phyloP scores from a whole-genome alignment of 2,888 invertebrate genomes.

The Anarsia innoxiella region DNA sequence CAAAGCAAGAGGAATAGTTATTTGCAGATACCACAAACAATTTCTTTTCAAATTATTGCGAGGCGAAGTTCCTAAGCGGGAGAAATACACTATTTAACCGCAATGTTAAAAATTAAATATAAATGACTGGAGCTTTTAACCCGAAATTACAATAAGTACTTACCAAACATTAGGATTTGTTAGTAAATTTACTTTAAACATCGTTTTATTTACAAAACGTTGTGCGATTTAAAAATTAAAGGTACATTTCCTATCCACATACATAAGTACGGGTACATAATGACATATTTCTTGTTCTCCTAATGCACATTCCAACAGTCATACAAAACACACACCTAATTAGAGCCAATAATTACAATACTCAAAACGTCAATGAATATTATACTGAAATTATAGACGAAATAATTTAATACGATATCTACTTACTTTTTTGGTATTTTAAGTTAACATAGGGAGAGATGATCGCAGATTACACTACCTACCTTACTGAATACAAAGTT shows the following conservation, averaged over 20 bases:
- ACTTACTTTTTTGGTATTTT: slow-evolving; percentile 49
- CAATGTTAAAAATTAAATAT: not conserved
- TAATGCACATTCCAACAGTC: not conserved
- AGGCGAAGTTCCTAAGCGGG: slow-evolving; percentile 48
- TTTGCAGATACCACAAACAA: too few species aligned
- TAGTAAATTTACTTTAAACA: slow-evolving; percentile 34
- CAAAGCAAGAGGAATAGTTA: too few species aligned
- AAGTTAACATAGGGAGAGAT: too few species aligned
- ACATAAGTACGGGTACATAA: slow-evolving; percentile 18
- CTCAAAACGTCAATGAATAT: slow-evolving; percentile 38
- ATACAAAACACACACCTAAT: not conserved
- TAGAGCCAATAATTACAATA: slow-evolving; percentile 39
- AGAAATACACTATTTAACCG: slow-evolving; percentile 14
- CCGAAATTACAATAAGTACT: slow-evolving; percentile 52
- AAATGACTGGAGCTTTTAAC: slow-evolving; percentile 1
- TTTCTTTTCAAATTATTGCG: slow-evolving; percentile 40
- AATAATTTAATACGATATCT: slow-evolving; percentile 12
- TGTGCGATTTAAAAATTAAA: slow-evolving; percentile 32
- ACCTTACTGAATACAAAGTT: too few species aligned
- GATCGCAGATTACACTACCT: too few species aligned
- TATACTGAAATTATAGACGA: slow-evolving; percentile 6
- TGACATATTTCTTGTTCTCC: not conserved
- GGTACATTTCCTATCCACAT: slow-evolving; percentile 27
- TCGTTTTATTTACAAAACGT: slow-evolving; percentile 44
- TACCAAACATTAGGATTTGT: slow-evolving; percentile 44